Conservation (phyloP, 1,140 invertebrate species). For the Musca vetustissima region DNA sequence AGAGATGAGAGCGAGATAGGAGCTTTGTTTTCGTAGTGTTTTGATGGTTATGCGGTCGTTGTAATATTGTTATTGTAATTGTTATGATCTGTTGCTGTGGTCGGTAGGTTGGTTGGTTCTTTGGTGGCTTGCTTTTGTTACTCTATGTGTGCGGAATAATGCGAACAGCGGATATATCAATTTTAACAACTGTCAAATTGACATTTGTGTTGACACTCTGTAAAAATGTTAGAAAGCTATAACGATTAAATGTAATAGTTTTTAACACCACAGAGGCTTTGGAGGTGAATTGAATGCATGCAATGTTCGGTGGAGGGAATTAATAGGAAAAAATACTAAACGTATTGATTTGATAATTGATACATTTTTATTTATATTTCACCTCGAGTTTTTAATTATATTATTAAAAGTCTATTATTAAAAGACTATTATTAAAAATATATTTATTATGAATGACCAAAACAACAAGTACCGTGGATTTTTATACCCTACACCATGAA, state of each 20-base stretch:
- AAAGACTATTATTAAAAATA: too few species aligned
- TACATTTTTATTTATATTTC: too few species aligned
- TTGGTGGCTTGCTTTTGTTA: background rate
- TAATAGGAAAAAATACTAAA: too few species aligned
- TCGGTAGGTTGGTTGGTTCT: too few species aligned
- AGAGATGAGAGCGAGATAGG: background rate
- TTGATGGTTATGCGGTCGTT: constrained; percentile 10
- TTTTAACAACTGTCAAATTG: constrained; percentile 30
- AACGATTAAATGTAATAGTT: constrained; percentile 5
- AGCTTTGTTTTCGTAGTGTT: constrained; percentile 9
- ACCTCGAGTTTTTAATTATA: too few species aligned
- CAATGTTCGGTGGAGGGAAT: too few species aligned
- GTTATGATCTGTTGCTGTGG: constrained; percentile 13
- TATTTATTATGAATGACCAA: too few species aligned
- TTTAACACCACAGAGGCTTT: background rate
- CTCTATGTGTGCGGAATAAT: background rate
- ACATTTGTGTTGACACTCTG: constrained; percentile 20
- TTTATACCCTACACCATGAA: too few species aligned
- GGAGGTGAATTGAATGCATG: too few species aligned
- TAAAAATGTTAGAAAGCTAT: background rate
- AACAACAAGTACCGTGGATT: too few species aligned
- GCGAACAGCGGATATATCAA: constrained; percentile 25
- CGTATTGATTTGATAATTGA: too few species aligned
- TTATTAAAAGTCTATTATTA: too few species aligned
- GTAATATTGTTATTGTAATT: constrained; percentile 25